These are phyloP conservation scores for Cebidichthys violaceus DNA, from an alignment of 2,113 vertebrate species.

Conservation along the genomic window DNA sequence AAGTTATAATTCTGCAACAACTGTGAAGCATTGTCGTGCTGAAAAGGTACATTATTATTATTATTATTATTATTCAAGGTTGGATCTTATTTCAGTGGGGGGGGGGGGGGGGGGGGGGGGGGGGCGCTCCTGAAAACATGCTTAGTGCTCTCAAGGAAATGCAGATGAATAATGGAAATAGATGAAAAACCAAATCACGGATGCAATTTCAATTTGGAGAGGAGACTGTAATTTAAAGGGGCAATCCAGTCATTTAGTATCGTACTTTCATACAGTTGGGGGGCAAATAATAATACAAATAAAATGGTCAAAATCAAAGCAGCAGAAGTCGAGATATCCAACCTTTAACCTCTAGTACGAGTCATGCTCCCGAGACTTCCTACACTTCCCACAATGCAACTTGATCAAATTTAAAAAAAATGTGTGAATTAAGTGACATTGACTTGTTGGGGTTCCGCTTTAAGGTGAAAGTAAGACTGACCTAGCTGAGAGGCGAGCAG, in stretches of 20 bases:
- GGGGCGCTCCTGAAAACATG: slow-evolving; percentile 1
- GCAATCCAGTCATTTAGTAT: neutral
- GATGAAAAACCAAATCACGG: slow-evolving; percentile 30
- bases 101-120: neutral
- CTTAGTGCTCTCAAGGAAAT: slow-evolving; percentile 19
- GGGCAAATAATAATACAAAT: neutral
- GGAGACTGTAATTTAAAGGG: neutral
- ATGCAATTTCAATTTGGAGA: slow-evolving; percentile 25
- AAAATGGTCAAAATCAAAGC: neutral
- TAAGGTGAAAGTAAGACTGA: slow-evolving; percentile 37
- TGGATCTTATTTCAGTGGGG: slow-evolving; percentile 16
- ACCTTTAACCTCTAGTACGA: neutral
- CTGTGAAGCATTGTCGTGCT: slow-evolving; percentile 27
- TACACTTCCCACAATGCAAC: neutral
- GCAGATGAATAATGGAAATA: slow-evolving; percentile 27
- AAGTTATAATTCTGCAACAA: slow-evolving; percentile 32
- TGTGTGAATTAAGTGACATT: neutral
- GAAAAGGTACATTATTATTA: slow-evolving; percentile 23
- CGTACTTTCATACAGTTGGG: neutral
- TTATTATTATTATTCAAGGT: too few species aligned
- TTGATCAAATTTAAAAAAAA: neutral
- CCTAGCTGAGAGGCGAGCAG: slow-evolving; percentile 81
- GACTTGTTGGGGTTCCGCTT: neutral
- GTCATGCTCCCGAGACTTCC: neutral
- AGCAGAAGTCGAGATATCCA: neutral